These are phyloP conservation scores for Cavia porcellus DNA, from an alignment of 2,113 vertebrate species.

Conservation along the genomic window DNA sequence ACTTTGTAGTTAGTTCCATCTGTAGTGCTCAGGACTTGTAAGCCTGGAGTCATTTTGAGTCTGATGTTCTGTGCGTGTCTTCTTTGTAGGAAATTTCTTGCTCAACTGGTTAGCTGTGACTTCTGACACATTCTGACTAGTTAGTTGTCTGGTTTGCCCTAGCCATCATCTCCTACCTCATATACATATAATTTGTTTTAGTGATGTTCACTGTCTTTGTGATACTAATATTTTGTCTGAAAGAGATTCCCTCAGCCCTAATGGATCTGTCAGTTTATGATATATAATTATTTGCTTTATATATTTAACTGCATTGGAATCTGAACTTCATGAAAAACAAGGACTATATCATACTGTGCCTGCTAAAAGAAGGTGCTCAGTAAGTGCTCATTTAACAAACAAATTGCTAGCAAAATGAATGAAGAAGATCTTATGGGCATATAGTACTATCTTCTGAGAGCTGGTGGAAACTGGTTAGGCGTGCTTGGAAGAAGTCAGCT, in stretches of 20 bases:
- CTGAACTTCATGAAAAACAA: background rate
- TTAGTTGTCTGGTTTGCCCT: background rate
- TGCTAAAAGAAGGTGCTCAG: background rate
- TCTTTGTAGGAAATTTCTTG: background rate
- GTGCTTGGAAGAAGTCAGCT: background rate
- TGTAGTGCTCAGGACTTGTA: background rate
- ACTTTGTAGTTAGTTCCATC: background rate
- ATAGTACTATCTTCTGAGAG: background rate
- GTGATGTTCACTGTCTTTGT: background rate
- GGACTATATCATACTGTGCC: background rate
- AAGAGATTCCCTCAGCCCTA: background rate
- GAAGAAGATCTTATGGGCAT: background rate
- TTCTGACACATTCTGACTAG: background rate
- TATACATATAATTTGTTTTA: background rate
- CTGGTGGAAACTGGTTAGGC: background rate
- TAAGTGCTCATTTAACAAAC: background rate
- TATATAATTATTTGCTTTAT: background rate
- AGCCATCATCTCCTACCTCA: background rate
- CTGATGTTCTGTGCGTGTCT: background rate
- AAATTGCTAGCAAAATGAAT: background rate
- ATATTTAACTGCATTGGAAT: background rate
- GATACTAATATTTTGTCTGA: background rate
- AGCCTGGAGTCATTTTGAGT: background rate
- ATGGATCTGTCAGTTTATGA: background rate
- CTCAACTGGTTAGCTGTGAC: background rate